Base-by-base conservation (phyloP, 2,888 invertebrate species). In the Microctonus aethiopoides region DNA sequence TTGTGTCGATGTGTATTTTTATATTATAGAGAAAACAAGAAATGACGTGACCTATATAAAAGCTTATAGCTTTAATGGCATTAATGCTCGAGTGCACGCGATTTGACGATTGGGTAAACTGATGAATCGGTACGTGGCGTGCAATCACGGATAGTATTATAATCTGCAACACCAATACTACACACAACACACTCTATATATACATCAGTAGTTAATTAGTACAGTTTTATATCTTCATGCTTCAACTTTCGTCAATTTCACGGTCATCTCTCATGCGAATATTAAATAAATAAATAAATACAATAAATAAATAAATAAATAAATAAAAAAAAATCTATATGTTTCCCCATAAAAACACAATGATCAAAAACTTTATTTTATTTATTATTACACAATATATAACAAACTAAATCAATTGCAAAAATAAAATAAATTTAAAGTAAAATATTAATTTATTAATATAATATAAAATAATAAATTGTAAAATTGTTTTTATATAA, bases 11-110 rank as follows among this genome's bases (percentile, higher is more conserved):
- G 16, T 46, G 46, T 46, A 9, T 46, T 16, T 46, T 2, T 46
- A 7, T 29, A 29, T 29, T 5, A 29, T 29, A 29, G 46, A 46
- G n/a, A 39, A 34, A 46, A 62, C 22, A 26, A 41, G 16, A n/a
- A 39, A 74, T 79, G 79, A 79, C 79, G 79, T 81, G 82, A 82
- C 81, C 82, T 46, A 46, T 79, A 82, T 77, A 81, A 82, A 81
- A 76, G 78, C 78, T 77, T 74, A 71, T 74, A 77, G 75, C 78
- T 78, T 80, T 73, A 75, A 70, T 72, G 67, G 63, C 66, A 68
- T 67, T 73, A 78, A 78, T 77, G 78, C 72, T 72, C 68, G 70
- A 62, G 26, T 32, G 75, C 81, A 81, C 81, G 81, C 81, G 80
- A 81, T 78, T 69, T 65, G 67, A 68, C 72, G 61, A 76, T 74